Conservation (phyloP, 2,888 invertebrate species). For the Azorinus chamasolen region DNA sequence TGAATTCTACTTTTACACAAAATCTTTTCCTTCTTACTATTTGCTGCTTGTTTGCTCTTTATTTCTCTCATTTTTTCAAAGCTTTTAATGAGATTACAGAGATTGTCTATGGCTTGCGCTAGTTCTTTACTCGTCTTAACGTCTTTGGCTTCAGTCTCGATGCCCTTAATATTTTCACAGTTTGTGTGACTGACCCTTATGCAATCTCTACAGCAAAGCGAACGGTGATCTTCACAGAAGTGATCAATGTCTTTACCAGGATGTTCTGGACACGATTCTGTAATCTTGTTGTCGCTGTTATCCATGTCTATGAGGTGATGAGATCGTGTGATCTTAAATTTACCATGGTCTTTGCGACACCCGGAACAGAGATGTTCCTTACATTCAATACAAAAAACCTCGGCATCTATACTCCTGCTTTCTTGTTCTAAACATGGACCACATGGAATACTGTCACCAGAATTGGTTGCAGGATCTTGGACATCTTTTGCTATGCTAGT, state of each 20-base stretch:
- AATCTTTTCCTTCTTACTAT: too few relatives aligned
- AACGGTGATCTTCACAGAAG: slow-evolving; percentile 30
- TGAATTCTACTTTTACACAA: not conserved
- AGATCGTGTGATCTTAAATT: slow-evolving; percentile 14
- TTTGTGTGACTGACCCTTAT: slow-evolving; percentile 18
- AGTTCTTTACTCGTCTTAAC: slow-evolving; percentile 12
- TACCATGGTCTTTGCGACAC: slow-evolving; percentile 25
- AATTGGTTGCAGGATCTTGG: too few relatives aligned
- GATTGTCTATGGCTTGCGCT: not conserved
- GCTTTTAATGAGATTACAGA: not conserved
- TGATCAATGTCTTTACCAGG: slow-evolving; percentile 14
- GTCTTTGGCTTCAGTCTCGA: too few relatives aligned
- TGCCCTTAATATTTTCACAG: slow-evolving; percentile 6
- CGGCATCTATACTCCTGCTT: not conserved
- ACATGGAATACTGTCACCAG: not conserved
- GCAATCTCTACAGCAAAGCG: slow-evolving; percentile 31
- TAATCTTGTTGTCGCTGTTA: not conserved
- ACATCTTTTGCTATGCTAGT: too few relatives aligned
- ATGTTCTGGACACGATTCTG: slow-evolving; percentile 37
- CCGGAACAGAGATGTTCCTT: slow-evolving; percentile 18
- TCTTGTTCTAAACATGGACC: slow-evolving; percentile 12
- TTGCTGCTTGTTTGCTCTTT: not conserved
- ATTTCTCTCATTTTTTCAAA: not conserved
- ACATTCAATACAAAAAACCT: slow-evolving; percentile 30
- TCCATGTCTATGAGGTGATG: slow-evolving; percentile 23